Base-by-base conservation (phyloP, 1,140 invertebrate genomes). In the Drosophila burlai region DNA sequence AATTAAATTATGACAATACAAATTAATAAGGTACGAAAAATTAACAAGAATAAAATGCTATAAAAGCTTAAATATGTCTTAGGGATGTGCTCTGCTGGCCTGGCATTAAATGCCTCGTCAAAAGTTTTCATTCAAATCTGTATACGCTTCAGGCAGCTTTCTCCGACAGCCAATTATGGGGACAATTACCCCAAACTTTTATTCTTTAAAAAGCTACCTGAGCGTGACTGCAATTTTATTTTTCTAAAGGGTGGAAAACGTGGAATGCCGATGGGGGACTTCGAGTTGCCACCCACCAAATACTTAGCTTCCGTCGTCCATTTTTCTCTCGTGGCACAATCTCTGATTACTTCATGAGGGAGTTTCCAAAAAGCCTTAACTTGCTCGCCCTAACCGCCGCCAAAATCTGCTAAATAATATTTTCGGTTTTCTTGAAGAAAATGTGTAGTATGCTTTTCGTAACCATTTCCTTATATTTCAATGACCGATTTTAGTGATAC, bases 221-320 rank as follows among this genome's bases (percentile, higher is more conserved):
- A n/a, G 54, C 54, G 54, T 55, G 54, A 55, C 54, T 55, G 54
- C n/a, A 31, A 50, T 26, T 26, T 24, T 38, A 8, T 34, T 38
- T 55, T 16, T 24, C 1, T 40, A 55, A 55, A 55, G 52, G 52
- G 52, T 38, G 52, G 10, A 55, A 55, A 0, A 21, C 21, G 52
- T 38, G 52, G 10, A 55, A 55, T 4, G 34, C 21, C 0, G 21
- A 40, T 55, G 11, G 10, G 54, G 34, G 15, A 55, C 21, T 15
- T 5, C 0, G 13, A 54, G 31, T 8, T 36, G 18, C 52, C 36
- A n/a, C 36, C 34, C 21, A 40, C 54, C 15, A 24, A 16, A 26
- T 26, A 4, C n/a, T n/a, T n/a, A n/a, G n/a, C n/a, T n/a, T n/a
- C n/a, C n/a, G n/a, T n/a, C n/a, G n/a, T n/a, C n/a, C n/a, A n/a